A percentile compares a stretch with the other conserved stretches of the same genome.
Conservation (phyloP, 2,888 invertebrate genomes). For the Fragum fragum region DNA sequence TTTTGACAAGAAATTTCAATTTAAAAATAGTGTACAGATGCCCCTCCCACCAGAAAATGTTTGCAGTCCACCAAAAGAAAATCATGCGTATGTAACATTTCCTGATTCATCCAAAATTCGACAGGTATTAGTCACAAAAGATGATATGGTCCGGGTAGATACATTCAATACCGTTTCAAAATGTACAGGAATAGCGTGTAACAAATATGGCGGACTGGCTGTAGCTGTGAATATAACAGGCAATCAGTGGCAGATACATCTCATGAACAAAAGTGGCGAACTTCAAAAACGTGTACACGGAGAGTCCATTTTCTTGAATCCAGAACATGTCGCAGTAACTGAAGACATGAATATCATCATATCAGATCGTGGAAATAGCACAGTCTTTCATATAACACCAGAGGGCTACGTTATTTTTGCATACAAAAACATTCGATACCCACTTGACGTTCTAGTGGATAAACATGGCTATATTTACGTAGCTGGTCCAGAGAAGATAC, state of each 20-base stretch:
- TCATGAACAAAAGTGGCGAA: slow-evolving; percentile 53
- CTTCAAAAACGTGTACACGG: slow-evolving; percentile 61
- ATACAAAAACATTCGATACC: slow-evolving; percentile 53
- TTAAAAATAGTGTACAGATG: slow-evolving; percentile 50
- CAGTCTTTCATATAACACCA: slow-evolving; percentile 60
- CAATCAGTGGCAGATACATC: slow-evolving; percentile 64
- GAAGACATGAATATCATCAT: slow-evolving; percentile 55
- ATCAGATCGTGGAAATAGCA: slow-evolving; percentile 59
- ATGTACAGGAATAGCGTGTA: slow-evolving; percentile 61
- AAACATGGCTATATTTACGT: slow-evolving; percentile 60
- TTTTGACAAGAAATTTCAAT: slow-evolving; percentile 47
- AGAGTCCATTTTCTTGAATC: slow-evolving; percentile 58
- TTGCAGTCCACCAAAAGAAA: slow-evolving; percentile 37
- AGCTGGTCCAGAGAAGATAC: slow-evolving; percentile 51
- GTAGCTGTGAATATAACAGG: slow-evolving; percentile 52
- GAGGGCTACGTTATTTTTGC: slow-evolving; percentile 65
- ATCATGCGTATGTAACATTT: slow-evolving; percentile 59
- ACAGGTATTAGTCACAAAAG: slow-evolving; percentile 42
- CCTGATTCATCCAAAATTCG: slow-evolving; percentile 54
- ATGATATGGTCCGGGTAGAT: slow-evolving; percentile 52
- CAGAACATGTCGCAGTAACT: slow-evolving; percentile 60
- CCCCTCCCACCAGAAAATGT: slow-evolving; percentile 45
- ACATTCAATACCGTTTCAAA: slow-evolving; percentile 54
- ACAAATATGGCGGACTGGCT: slow-evolving; percentile 59
- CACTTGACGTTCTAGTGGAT: slow-evolving; percentile 56